These are phyloP conservation scores for Conus betulinus DNA, from an alignment of 1,140 invertebrate species.

Conservation along the genomic window DNA sequence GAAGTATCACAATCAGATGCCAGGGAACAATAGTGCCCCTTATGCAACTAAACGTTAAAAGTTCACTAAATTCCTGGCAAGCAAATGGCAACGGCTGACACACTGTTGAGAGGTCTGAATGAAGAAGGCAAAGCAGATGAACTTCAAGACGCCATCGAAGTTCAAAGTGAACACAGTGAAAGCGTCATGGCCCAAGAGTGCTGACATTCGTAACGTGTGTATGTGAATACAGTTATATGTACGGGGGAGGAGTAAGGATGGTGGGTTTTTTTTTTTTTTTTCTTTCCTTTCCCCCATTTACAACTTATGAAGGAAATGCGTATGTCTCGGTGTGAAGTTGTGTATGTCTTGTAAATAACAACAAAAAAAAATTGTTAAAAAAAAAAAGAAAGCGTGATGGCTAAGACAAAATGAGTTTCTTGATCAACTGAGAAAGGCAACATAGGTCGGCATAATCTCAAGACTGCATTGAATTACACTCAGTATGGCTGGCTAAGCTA, in stretches of 20 bases:
- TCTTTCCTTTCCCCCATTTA: too few relatives aligned
- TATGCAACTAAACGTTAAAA: neutral
- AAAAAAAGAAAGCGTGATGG: too few relatives aligned
- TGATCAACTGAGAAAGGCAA: neutral
- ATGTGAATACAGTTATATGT: too few relatives aligned
- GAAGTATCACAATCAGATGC: neutral
- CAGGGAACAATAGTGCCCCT: neutral
- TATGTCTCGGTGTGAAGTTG: too few relatives aligned
- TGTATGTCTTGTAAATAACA: too few relatives aligned
- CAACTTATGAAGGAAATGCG: too few relatives aligned
- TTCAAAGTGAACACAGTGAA: neutral
- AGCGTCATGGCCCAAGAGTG: too few relatives aligned
- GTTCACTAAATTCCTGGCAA: neutral
- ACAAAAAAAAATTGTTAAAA: too few relatives aligned
- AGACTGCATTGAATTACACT: neutral
- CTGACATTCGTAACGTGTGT: too few relatives aligned
- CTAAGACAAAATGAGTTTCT: neutral
- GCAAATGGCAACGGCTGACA: neutral
- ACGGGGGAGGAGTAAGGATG: too few relatives aligned
- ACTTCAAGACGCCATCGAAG: neutral
- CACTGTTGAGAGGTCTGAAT: neutral
- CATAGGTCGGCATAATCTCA: neutral
- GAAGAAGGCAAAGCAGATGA: too few relatives aligned
- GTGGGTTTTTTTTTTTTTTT: too few relatives aligned
- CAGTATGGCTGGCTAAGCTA: neutral